Percentiles rank a stretch among this genome's conserved stretches.
These are phyloP conservation scores for Synergus gifuensis DNA, from an alignment of 2,888 invertebrate species.

Conservation along the genomic window DNA sequence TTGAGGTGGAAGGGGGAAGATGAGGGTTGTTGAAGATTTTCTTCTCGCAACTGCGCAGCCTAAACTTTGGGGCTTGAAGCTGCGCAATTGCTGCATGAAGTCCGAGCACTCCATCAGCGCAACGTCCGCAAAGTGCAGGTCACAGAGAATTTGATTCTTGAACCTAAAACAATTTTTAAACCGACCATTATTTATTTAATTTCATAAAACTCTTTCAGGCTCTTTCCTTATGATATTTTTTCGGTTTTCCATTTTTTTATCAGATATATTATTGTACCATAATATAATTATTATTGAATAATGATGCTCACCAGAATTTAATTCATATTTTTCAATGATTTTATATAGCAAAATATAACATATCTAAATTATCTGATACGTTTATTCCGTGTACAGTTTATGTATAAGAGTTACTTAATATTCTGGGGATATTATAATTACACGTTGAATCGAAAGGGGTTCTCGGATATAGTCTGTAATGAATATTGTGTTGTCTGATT, in stretches of 20 bases:
- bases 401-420: neutral
- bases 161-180: constrained; percentile 77
- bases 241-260: no score
- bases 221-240: no score
- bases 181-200: neutral
- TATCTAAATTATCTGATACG: neutral
- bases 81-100: constrained; percentile 97
- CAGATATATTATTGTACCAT: no score
- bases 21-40: constrained; percentile 95
- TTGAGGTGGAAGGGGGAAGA: constrained; percentile 95
- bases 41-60: constrained; percentile 96
- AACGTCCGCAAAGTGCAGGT: constrained; percentile 97
- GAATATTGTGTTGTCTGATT: neutral
- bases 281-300: no score
- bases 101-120: constrained; percentile 98
- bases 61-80: constrained; percentile 96
- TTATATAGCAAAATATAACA: neutral
- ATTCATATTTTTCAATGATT: neutral
- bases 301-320: neutral
- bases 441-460: neutral
- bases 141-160: constrained; percentile 96
- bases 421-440: neutral
- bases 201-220: no score
- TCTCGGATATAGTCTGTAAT: neutral
- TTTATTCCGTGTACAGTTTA: neutral